Base-by-base conservation (phyloP, 2,888 invertebrate species). In the Drosophila paucipuncta region DNA sequence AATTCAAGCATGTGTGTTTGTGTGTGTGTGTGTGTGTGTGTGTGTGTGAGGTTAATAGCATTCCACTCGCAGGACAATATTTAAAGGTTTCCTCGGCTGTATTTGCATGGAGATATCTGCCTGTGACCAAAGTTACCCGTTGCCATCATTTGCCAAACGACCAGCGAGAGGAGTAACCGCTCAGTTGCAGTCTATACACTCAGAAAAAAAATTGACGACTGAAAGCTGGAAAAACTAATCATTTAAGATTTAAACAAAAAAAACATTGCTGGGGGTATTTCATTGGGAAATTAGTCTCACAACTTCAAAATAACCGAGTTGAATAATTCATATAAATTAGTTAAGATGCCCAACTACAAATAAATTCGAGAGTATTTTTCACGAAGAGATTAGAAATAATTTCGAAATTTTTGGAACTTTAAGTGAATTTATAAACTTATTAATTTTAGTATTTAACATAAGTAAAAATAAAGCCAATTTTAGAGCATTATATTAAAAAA, bases 121-220 rank as follows among this genome's bases (percentile, higher is more conserved):
- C 31, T 47, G 53, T 47, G 50, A 53, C 61, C 47, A 28, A 6
- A 65, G 33, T 59, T 71, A 68, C 70, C 68, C 54, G 65, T 68
- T 30, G n/a, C 35, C 10, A 25, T 22, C 0, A 10, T 35, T 25
- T 18, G 2, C 57, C 30, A 30, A 28, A 39, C n/a, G n/a, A 9
- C 9, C 16, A 41, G 16, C 25, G 7, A 28, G 4, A 13, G n/a
- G 0, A 10, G 16, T 11, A 18, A 39, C 22, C 16, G 10, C 22
- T 33, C 22, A 22, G 53, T 53, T 25, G 10, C 25, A 35, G 10
- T 37, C 10, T 4, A 25, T 18, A 22, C 22, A 54, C 25, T 47
- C 16, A 4, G 25, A 25, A 47, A 47, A 25, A 22, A 25, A 47
- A n/a, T n/a, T n/a, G n/a, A n/a, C n/a, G n/a, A 9, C 18, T 39